Evolutionary conservation across 2,888 invertebrate species (phyloP), one percentile per base, ranked within the genome.

Genomic region (Anthophora plumipes): DNA sequence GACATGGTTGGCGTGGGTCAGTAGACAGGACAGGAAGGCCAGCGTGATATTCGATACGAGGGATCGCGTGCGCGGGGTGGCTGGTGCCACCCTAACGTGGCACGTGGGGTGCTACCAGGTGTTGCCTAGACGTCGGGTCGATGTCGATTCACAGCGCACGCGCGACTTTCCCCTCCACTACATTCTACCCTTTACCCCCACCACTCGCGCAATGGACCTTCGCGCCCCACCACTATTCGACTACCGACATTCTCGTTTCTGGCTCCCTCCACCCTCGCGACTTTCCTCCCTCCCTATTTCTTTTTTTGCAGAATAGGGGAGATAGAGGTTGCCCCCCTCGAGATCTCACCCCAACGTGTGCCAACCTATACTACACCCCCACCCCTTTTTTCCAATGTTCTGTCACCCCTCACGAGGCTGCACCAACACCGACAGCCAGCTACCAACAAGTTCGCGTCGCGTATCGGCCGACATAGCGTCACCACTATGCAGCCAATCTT

Each of bases 81-180:
- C 84, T 67, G 88, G 89, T 88, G 89, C 88, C 87, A 88, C 87
- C 88, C 89, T 83, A 87, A 82, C 88, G 89, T 87, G 91, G 90
- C 91, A 91, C 89, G 90, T 91, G 91, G 89, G 90, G 89, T 78
- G 86, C 88, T 88, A 88, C 91, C 91, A 91, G 91, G 91, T 91
- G 91, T 91, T 91, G 89, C 89, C 89, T 88, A 85, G 88, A 86
- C 87, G 77, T 85, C 85, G 90, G 90, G 88, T 90, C 89, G 91
- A 90, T 90, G 87, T 80, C 74, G 87, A 85, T 77, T 77, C 77
- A 72, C 74, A 75, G 87, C 91, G 91, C 91, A 88, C 85, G 92
- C 87, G 91, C 89, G 86, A 82, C 82, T 78, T 39, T 73, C 71
- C 71, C 63, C 59, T 50, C n/a, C 37, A 2, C 50, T 4, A 4